Evolutionary conservation across 1,140 invertebrate species (phyloP).

Genomic region (Drosophila orena): DNA sequence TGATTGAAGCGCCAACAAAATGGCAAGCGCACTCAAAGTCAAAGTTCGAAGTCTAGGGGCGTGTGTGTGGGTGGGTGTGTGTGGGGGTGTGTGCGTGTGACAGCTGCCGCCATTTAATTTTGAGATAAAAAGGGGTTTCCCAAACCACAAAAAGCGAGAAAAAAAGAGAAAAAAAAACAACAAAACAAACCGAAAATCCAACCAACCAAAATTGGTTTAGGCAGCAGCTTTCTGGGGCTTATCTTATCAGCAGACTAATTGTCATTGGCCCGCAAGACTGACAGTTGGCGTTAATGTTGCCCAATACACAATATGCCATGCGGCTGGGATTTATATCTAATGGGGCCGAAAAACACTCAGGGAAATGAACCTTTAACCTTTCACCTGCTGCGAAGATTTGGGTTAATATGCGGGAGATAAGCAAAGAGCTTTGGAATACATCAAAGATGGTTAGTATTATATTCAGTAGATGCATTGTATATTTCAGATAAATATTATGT

Average conservation of each 20-base stretch:
- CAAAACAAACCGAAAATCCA: conserved; percentile 12
- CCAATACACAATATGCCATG: conserved; percentile 15
- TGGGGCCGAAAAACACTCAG: conserved; percentile 26
- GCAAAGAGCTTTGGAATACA: conserved; percentile 6
- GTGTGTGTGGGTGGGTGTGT: conserved; percentile 33
- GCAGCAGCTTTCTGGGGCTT: conserved; percentile 70
- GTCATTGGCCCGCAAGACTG: conserved; percentile 64
- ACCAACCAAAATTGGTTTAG: conserved; percentile 73
- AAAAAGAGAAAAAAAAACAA: neutral
- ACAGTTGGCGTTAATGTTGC: conserved; percentile 58
- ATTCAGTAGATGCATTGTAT: neutral
- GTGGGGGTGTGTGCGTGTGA: conserved; percentile 51
- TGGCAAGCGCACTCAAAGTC: conserved; percentile 52
- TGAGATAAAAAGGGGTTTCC: conserved; percentile 66
- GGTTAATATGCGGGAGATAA: conserved; percentile 7
- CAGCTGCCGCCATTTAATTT: conserved; percentile 80
- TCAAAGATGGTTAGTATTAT: no score
- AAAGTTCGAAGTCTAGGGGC: conserved; percentile 45
- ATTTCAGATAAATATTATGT: neutral
- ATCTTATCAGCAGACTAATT: conserved; percentile 78
- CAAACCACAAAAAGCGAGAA: conserved; percentile 1
- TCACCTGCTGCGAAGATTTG: conserved; percentile 35
- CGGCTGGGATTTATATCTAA: conserved; percentile 54
- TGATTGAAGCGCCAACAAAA: conserved; percentile 67
- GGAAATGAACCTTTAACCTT: conserved; percentile 51